Evolutionary conservation across 2,888 invertebrate species (phyloP).

Genomic region (Dasypolia templi): DNA sequence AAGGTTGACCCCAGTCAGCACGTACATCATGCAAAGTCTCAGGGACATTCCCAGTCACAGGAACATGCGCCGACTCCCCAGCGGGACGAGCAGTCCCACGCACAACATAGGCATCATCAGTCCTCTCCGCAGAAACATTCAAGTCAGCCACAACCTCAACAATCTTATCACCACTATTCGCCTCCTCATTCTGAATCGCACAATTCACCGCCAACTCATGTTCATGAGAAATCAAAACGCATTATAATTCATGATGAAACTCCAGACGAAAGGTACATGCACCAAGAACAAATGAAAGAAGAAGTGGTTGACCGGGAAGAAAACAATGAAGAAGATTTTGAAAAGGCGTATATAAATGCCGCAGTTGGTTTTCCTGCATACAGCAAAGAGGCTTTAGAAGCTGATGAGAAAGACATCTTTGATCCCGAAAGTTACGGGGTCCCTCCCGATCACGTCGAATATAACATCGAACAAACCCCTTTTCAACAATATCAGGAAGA

Average conservation of each 20-base stretch:
- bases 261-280: constrained; percentile 78
- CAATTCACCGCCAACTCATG: constrained; percentile 68
- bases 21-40: constrained; percentile 63
- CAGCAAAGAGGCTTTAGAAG: constrained; percentile 72
- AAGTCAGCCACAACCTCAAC: constrained; percentile 42
- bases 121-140: constrained; percentile 51
- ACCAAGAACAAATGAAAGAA: constrained; percentile 78
- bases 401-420: constrained; percentile 81
- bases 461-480: constrained; percentile 77
- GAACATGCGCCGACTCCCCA: constrained; percentile 49
- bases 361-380: constrained; percentile 86
- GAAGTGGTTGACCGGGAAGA: constrained; percentile 80
- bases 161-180: constrained; percentile 43
- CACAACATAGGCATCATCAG: constrained; percentile 54
- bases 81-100: constrained; percentile 35
- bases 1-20: constrained; percentile 81
- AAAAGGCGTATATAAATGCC: constrained; percentile 85
- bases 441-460: constrained; percentile 74
- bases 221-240: constrained; percentile 82
- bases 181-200: constrained; percentile 61
- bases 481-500: constrained; percentile 83
- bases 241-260: constrained; percentile 82
- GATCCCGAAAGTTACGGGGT: constrained; percentile 81
- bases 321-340: constrained; percentile 87
- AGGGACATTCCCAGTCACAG: constrained; percentile 48